phyloP scores from a whole-genome alignment of 2,888 invertebrate genomes.

The Pachydiplax longipennis region DNA sequence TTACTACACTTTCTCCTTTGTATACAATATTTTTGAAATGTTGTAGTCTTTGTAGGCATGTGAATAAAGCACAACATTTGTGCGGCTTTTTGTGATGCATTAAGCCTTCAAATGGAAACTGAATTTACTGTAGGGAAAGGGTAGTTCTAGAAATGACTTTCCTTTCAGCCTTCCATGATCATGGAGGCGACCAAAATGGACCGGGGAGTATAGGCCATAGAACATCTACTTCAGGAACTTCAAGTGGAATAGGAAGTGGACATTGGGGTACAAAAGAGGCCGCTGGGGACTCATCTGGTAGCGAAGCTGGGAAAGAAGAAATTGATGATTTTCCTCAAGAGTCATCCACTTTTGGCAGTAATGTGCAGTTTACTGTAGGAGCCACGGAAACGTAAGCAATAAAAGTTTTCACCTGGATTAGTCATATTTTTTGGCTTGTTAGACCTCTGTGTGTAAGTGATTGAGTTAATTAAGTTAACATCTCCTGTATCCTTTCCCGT shows the following conservation, averaged over 20 bases:
- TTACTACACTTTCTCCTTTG: too few relatives aligned
- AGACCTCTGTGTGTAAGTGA: too few relatives aligned
- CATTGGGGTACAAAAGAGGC: slow-evolving; percentile 56
- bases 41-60: too few relatives aligned
- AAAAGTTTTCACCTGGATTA: not conserved
- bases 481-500: too few relatives aligned
- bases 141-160: slow-evolving; percentile 12
- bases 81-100: not conserved
- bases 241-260: slow-evolving; percentile 55
- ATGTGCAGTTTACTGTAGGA: slow-evolving; percentile 62
- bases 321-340: slow-evolving; percentile 56
- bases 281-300: slow-evolving; percentile 65
- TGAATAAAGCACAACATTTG: not conserved
- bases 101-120: not conserved
- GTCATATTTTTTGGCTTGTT: too few relatives aligned
- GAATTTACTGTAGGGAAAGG: not conserved
- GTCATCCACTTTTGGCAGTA: slow-evolving; percentile 53
- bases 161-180: slow-evolving; percentile 59
- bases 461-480: too few relatives aligned
- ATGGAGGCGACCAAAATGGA: slow-evolving; percentile 60
- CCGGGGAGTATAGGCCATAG: not conserved
- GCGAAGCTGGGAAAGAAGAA: slow-evolving; percentile 62
- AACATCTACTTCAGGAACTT: slow-evolving; percentile 47
- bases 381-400: slow-evolving; percentile 59
- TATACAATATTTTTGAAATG: too few relatives aligned